Conservation (phyloP, 2,888 invertebrate genomes). For the Melieria picta region DNA sequence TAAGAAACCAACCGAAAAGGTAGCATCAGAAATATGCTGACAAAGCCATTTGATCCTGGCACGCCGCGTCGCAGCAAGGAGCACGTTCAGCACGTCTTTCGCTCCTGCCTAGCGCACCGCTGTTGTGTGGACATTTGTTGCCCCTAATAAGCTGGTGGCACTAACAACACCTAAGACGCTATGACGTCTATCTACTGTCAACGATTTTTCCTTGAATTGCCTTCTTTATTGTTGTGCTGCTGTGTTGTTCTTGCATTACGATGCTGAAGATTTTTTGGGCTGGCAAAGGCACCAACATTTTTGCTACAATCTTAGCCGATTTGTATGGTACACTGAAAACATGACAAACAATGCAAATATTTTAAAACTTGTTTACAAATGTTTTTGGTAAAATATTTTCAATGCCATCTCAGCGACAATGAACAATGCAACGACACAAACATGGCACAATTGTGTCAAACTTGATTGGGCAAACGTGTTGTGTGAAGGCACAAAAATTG, state of each 20-base stretch:
- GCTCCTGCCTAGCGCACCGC: not conserved
- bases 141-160: conserved; percentile 58
- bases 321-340: too few species aligned
- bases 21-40: too few species aligned
- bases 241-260: conserved; percentile 1
- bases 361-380: conserved; percentile 60
- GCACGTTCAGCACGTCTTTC: not conserved
- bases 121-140: conserved; percentile 40
- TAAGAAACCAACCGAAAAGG: too few species aligned
- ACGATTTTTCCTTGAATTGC: too few species aligned
- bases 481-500: conserved; percentile 10
- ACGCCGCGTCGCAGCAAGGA: too few species aligned
- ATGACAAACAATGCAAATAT: conserved; percentile 50
- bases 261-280: not conserved
- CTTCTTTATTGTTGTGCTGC: not conserved
- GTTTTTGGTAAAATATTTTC: conserved; percentile 57
- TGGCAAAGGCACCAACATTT: too few species aligned
- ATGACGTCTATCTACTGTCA: conserved; percentile 52
- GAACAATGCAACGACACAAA: not conserved
- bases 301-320: too few species aligned
- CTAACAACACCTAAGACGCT: conserved; percentile 60
- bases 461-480: conserved; percentile 29
- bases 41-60: too few species aligned
- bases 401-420: conserved; percentile 40
- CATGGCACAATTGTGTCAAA: conserved; percentile 7